phyloP scores from a whole-genome alignment of 2,113 vertebrate genomes.

The Malurus cyaneus region DNA sequence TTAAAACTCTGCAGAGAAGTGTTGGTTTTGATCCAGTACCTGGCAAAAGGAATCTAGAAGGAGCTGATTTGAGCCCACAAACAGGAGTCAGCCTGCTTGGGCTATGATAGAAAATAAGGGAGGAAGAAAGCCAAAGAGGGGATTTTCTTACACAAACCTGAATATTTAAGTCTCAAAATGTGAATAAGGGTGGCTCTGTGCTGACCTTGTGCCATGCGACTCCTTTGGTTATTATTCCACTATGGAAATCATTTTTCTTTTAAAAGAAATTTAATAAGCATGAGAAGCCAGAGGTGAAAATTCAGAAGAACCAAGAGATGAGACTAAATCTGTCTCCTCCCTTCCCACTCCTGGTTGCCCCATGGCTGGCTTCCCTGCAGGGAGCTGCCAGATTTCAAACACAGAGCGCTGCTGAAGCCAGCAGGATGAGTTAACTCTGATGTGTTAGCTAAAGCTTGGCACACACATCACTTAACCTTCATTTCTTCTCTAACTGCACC shows the following conservation, averaged over 20 bases:
- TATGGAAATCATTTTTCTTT: background rate
- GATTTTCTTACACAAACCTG: background rate
- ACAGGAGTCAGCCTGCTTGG: background rate
- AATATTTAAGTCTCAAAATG: background rate
- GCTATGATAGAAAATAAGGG: background rate
- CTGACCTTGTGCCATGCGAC: fast-evolving
- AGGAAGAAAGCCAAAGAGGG: background rate
- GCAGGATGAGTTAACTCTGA: background rate
- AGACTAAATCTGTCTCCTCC: background rate
- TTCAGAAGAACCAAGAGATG: background rate
- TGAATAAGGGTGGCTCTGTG: background rate
- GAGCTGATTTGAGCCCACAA: background rate
- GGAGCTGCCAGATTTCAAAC: background rate
- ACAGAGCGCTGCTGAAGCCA: background rate
- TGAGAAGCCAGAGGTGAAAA: background rate
- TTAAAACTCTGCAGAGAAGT: background rate
- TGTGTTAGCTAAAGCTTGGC: background rate
- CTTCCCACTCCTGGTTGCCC: background rate
- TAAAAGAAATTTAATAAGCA: fast-evolving
- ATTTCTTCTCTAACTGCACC: background rate
- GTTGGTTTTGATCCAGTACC: background rate
- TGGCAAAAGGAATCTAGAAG: background rate
- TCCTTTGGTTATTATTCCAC: background rate
- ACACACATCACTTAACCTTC: background rate
- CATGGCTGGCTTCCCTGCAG: background rate